Percentiles rank a stretch among this genome's conserved stretches.
Conservation (phyloP, 2,888 invertebrate species). For the Sarcophaga subvicina region DNA sequence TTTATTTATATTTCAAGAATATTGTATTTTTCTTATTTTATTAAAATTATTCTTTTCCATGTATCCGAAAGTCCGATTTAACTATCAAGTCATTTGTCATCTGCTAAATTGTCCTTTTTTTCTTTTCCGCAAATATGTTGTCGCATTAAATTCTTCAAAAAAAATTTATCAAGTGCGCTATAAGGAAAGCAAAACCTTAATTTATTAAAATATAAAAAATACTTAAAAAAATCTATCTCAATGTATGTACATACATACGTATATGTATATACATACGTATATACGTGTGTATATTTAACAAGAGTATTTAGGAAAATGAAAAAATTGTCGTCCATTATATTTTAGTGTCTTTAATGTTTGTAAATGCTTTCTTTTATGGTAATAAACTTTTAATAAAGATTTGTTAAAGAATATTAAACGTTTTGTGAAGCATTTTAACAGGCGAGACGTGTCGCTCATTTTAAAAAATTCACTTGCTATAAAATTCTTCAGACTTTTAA, state of each 20-base stretch:
- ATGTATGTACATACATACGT: too few relatives aligned
- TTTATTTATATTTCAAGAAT: background rate
- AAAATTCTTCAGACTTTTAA: background rate
- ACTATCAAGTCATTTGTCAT: slow-evolving; percentile 46
- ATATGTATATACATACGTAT: too few relatives aligned
- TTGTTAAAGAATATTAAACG: slow-evolving; percentile 43
- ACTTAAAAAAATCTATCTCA: background rate
- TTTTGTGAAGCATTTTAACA: slow-evolving; percentile 17
- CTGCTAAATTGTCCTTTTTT: slow-evolving; percentile 26
- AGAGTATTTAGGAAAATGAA: background rate
- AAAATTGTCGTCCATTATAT: background rate
- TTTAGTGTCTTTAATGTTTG: background rate
- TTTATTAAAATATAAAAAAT: background rate
- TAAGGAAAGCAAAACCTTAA: background rate
- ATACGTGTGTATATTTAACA: background rate
- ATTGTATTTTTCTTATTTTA: background rate
- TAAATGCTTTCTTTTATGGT: slow-evolving; percentile 12
- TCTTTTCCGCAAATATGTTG: slow-evolving; percentile 10
- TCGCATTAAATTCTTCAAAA: background rate
- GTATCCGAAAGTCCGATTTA: slow-evolving; percentile 25
- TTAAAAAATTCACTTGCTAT: background rate
- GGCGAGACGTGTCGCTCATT: slow-evolving; percentile 33
- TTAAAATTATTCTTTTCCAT: background rate
- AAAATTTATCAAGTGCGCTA: background rate
- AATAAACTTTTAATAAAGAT: slow-evolving; percentile 55